Evolutionary conservation across 2,113 vertebrate genomes (phyloP).

Genomic region (Orientallactaga bullata): DNA sequence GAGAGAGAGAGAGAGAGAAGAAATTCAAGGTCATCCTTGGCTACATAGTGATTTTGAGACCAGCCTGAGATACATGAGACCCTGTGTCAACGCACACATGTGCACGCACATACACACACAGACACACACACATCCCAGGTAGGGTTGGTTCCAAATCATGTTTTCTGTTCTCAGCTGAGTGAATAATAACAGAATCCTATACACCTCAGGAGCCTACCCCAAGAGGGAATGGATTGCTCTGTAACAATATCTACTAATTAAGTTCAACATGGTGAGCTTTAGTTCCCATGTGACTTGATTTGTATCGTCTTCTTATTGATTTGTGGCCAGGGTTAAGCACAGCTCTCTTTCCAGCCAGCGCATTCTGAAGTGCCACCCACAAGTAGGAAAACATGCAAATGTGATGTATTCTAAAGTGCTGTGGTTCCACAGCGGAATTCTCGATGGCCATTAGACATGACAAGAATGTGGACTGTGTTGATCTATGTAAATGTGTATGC

Average conservation of each 20-base stretch:
- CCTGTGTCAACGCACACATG: no score
- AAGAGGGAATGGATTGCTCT: not conserved
- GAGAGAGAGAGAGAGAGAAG: no score
- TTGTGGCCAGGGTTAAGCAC: conserved; percentile 55
- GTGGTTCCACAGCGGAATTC: not conserved
- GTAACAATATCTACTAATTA: conserved; percentile 67
- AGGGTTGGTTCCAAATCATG: not conserved
- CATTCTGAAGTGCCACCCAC: conserved; percentile 39
- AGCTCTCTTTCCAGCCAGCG: conserved; percentile 37
- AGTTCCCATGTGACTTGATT: conserved; percentile 50
- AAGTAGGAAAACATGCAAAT: conserved; percentile 66
- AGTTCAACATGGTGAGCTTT: conserved; percentile 48
- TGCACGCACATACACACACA: no score
- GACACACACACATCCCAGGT: not conserved
- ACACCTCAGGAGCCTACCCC: not conserved
- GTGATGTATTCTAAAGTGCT: conserved; percentile 41
- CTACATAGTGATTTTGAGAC: no score
- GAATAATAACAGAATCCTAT: conserved; percentile 31
- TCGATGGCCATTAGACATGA: conserved; percentile 50
- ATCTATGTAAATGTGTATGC: conserved; percentile 52
- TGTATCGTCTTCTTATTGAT: conserved; percentile 59
- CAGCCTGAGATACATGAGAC: no score
- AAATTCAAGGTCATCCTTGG: no score
- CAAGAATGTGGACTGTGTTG: conserved; percentile 46
- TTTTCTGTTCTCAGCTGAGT: not conserved